Evolutionary conservation across 1,140 invertebrate species (phyloP), one percentile per base, ranked within the genome.

Genomic region (Aleiodes sp.): DNA sequence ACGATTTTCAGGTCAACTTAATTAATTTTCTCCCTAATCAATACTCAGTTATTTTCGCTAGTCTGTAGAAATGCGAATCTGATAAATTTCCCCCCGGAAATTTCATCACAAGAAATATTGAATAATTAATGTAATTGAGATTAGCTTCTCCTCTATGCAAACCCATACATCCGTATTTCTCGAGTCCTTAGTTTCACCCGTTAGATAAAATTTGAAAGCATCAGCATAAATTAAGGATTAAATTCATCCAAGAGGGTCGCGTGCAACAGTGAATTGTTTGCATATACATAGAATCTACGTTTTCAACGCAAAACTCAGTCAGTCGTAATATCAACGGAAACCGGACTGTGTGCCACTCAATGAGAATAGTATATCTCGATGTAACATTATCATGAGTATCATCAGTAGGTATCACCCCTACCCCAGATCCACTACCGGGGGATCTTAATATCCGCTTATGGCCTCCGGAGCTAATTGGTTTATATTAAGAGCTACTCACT

Each of bases 401-500:
- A 52, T 52, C 46, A n/a, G n/a, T 52, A 26, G 21, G 46, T 12
- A 52, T 52, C 46, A 24, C 7, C n/a, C 46, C 46, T 10, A 14
- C 46, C 31, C 10, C 10, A 35, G 26, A 24, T 52, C 46, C 46
- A 24, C 46, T 26, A 52, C 46, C 46, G 46, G 46, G 26, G 46
- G 21, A 24, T 52, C 46, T 52, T 52, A 52, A 52, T 52, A 52
- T 52, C 46, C 46, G 46, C 46, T 52, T 52, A 52, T 52, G 9
- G 46, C 46, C 46, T 21, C 46, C 26, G 9, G 21, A 12, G 14
- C 46, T 52, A 52, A 52, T 52, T 52, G 46, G 46, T 52, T 52
- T 52, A 52, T 52, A 52, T 52, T 52, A 52, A 52, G 46, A 52
- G 46, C 46, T 52, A n/a, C n/a, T 43, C 46, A 24, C 46, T 4